Base-by-base conservation (phyloP, 1,140 invertebrate genomes). In the Hypothenemus hampei region DNA sequence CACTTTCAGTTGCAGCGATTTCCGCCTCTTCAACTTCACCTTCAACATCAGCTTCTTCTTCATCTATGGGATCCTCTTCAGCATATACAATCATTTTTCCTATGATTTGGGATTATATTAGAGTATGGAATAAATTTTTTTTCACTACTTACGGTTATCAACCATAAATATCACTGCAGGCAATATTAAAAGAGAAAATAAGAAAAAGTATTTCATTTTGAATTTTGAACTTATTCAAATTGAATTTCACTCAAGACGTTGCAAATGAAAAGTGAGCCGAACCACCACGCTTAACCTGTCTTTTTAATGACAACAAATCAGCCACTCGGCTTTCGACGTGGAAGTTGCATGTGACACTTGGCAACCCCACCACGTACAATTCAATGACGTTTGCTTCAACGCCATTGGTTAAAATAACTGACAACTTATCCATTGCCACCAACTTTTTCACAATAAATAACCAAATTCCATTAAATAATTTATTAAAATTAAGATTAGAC, bases 61-160 rank as follows among this genome's bases (percentile, higher is more conserved):
- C 87, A 69, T 87, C 85, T 29, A 78, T 77, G 51, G 87, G 83
- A 72, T 89, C 85, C 66, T 86, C 86, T 68, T 88, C 80, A 55
- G 81, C 86, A 68, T 75, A 75, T 23, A 77, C 84, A 44, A 81
- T 63, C 45, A 80, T 73, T 68, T 78, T 77, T 63, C 19, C 15
- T 29, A 31, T 13, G 36, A 10, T 15, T 36, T 36, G 2, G 10
- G n/a, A n/a, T 36, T 31, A 22, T 20, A 23, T 19, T 10, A 18
- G 4, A 13, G 11, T 29, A n/a, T 19, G 16, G 33, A 23, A 19
- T 11, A 40, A 19, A n/a, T 33, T 3, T 6, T 10, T 46, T 10
- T 36, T 23, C 19, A 16, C 19, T 62, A 73, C 74, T 77, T 78
- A 82, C 81, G 78, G 66, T 68, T 69, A 56, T 74, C 73, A 11